Evolutionary conservation across 1,140 invertebrate genomes (phyloP), one percentile per base, ranked within the genome.

Genomic region (Lysiphlebus fabarum): DNA sequence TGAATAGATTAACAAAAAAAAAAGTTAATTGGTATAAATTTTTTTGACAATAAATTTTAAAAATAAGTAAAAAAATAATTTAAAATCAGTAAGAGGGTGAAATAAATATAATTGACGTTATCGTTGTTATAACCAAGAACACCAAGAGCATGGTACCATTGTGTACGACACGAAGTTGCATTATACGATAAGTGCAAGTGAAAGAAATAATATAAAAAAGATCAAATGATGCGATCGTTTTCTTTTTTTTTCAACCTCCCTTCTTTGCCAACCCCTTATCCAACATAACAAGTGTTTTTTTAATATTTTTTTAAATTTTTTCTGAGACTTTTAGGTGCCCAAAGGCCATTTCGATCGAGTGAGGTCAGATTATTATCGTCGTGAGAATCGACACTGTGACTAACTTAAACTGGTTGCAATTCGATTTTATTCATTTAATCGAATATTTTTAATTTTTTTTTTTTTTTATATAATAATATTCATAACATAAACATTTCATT

Each of bases 71-170:
- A 17, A 17, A 17, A 3, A 17, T 1, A 17, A 17, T 17, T 17
- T 17, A 17, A 17, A 17, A 17, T 17, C 17, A 17, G 17, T 17
- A 17, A 17, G 17, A 17, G 17, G 17, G 17, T 17, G 17, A 17
- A 17, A 11, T 11, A 17, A n/a, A 53, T 42, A 41, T 66, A 69
- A 71, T 68, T 63, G 70, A 71, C 65, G 64, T 71, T 70, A 71
- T 71, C 70, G 56, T 61, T 12, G 42, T 1, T 59, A 64, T n/a
- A n/a, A n/a, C n/a, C n/a, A n/a, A n/a, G n/a, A n/a, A n/a, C n/a
- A 59, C 64, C 62, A 58, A 42, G 38, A 41, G 50, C 54, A 37
- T 59, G 45, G 62, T 44, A 47, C 62, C 62, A 68, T 71, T 71
- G 65, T 68, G 59, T 63, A 62, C 53, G 60, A 61, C 61, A 62